Conservation (phyloP, 2,888 invertebrate genomes). For the Torymus aiolomorphi region DNA sequence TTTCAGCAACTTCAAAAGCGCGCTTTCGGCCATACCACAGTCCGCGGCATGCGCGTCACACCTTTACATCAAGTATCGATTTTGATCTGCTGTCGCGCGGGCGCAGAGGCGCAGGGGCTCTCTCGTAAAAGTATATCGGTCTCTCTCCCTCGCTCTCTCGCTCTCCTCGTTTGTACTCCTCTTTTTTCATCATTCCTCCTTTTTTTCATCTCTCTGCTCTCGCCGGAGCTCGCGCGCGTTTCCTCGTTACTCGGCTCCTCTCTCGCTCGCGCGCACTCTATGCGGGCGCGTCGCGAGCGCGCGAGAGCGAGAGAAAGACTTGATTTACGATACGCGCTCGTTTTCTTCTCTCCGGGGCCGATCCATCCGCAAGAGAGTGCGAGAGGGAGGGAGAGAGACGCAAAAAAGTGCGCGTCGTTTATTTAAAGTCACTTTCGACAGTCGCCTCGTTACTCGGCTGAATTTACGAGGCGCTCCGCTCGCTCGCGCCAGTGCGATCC, state of each 20-base stretch:
- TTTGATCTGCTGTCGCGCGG: constrained; percentile 39
- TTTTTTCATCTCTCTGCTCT: constrained; percentile 7
- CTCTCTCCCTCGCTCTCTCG: constrained; percentile 45
- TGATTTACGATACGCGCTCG: constrained; percentile 63
- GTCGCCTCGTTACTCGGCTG: constrained; percentile 73
- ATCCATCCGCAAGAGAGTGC: constrained; percentile 52
- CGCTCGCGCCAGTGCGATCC: constrained; percentile 15
- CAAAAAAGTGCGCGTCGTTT: constrained; percentile 67
- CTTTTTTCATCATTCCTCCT: constrained; percentile 31
- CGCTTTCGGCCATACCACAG: constrained; percentile 22
- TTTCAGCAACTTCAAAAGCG: constrained; percentile 41
- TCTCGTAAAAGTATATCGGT: constrained; percentile 46
- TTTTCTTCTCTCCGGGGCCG: constrained; percentile 57
- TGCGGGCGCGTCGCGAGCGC: constrained; percentile 45
- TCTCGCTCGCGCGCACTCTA: no score
- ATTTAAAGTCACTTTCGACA: constrained; percentile 73
- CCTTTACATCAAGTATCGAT: constrained; percentile 18
- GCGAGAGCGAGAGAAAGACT: constrained; percentile 51
- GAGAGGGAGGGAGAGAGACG: constrained; percentile 52
- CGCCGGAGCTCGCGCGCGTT: constrained; percentile 50
- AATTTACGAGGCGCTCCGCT: constrained; percentile 68
- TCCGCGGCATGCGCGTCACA: no score
- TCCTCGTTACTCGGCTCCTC: constrained; percentile 46
- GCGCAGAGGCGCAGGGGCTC: not conserved
- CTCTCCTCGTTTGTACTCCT: constrained; percentile 15